Conservation (phyloP, 2,888 invertebrate species). For the Euclidia mi region DNA sequence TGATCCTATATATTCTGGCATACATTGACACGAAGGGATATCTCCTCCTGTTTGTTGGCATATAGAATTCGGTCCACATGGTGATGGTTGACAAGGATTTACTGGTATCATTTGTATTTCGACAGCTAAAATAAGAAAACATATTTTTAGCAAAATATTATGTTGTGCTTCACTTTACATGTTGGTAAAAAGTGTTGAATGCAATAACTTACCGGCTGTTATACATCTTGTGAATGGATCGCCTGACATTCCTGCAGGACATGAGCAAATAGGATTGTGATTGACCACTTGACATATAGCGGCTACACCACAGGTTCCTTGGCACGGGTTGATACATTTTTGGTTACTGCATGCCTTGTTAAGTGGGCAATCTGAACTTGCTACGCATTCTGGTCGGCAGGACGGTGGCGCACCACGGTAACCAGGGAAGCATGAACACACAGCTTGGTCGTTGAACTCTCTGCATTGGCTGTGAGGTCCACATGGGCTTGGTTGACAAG, state of each 20-base stretch:
- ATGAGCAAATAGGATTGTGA: constrained; percentile 93
- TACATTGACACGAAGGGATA: constrained; percentile 93
- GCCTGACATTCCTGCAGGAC: constrained; percentile 91
- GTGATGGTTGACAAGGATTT: constrained; percentile 94
- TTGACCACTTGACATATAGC: constrained; percentile 94
- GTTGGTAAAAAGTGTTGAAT: not conserved
- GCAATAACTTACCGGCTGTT: constrained; percentile 82
- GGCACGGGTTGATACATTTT: constrained; percentile 93
- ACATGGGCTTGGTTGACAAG: constrained; percentile 91
- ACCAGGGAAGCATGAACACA: constrained; percentile 92
- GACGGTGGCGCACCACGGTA: constrained; percentile 92
- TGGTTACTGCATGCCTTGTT: constrained; percentile 93
- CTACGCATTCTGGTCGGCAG: constrained; percentile 93
- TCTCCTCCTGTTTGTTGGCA: constrained; percentile 89
- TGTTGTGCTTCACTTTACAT: not conserved
- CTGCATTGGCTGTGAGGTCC: constrained; percentile 91
- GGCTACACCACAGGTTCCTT: constrained; percentile 94
- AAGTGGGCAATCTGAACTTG: constrained; percentile 93
- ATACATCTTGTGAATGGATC: constrained; percentile 92
- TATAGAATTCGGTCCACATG: constrained; percentile 93
- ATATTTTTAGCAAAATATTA: not conserved
- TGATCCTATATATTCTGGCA: constrained; percentile 91
- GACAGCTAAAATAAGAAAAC: constrained; percentile 62
- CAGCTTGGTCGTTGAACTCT: constrained; percentile 91
- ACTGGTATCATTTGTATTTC: constrained; percentile 68